phyloP scores from a whole-genome alignment of 1,140 invertebrate species.

The Drosophila nigromelanica region DNA sequence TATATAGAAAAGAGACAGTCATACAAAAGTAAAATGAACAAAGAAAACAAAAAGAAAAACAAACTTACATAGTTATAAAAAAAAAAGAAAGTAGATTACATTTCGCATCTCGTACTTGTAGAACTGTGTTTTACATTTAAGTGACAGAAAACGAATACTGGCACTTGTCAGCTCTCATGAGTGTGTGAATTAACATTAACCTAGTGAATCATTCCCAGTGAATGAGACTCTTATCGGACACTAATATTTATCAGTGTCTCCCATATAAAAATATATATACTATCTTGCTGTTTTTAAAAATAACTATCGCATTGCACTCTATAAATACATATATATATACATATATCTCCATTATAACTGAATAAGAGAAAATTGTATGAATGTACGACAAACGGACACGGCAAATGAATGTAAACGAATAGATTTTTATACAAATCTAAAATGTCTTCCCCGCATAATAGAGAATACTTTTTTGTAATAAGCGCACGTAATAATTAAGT shows the following conservation, averaged over 20 bases:
- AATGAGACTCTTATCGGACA: constrained; percentile 1
- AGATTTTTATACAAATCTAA: constrained; percentile 50
- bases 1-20: constrained; percentile 46
- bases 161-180: background rate
- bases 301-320: constrained; percentile 47
- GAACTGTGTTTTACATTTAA: constrained; percentile 19
- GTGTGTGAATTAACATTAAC: constrained; percentile 17
- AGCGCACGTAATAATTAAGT: constrained; percentile 11
- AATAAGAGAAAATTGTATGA: constrained; percentile 1
- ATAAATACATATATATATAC: background rate
- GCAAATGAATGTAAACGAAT: constrained; percentile 10
- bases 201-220: constrained; percentile 5
- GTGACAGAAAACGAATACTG: background rate
- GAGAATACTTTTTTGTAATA: constrained; percentile 9
- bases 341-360: constrained; percentile 13
- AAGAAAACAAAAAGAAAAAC: constrained; percentile 23
- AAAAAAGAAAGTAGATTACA: constrained; percentile 45
- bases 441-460: constrained; percentile 53
- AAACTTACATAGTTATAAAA: constrained; percentile 45
- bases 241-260: constrained; percentile 4
- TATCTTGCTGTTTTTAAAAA: constrained; percentile 60
- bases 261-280: constrained; percentile 30
- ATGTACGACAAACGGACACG: background rate
- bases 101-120: constrained; percentile 67
- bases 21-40: constrained; percentile 25